Percentiles rank a stretch among this genome's conserved stretches.
phyloP scores from a whole-genome alignment of 2,113 vertebrate species.

The Spheniscus mendiculus region DNA sequence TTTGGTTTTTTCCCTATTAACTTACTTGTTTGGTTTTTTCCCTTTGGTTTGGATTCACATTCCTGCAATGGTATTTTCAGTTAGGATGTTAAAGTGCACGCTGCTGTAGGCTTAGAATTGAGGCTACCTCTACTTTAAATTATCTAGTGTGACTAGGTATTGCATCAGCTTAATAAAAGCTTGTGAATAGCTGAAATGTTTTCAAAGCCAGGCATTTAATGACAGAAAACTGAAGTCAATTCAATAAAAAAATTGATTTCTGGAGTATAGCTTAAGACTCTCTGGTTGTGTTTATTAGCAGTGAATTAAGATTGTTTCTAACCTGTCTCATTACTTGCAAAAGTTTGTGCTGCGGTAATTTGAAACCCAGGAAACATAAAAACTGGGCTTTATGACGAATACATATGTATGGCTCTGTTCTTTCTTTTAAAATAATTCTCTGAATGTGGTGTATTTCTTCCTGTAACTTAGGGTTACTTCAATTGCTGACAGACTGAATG shows the following conservation, averaged over 20 bases:
- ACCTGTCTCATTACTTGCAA: background rate
- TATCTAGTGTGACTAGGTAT: background rate
- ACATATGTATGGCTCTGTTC: background rate
- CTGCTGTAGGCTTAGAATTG: background rate
- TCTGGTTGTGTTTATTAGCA: background rate
- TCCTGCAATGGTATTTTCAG: background rate
- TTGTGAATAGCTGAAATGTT: background rate
- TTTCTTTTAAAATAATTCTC: background rate
- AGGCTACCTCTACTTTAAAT: background rate
- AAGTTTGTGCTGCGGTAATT: background rate
- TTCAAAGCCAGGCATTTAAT: background rate
- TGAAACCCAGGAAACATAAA: background rate
- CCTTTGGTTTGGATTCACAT: background rate
- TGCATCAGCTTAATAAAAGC: background rate
- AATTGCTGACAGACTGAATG: slow-evolving; percentile 92
- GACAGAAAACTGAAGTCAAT: background rate
- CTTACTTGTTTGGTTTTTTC: background rate
- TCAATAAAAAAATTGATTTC: background rate
- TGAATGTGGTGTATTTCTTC: background rate
- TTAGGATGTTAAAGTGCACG: background rate
- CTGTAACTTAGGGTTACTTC: slow-evolving; percentile 85
- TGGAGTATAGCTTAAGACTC: background rate
- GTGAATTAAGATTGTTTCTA: background rate
- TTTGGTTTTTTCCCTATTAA: background rate
- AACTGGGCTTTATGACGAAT: background rate